Percentiles rank a stretch among this genome's conserved stretches.
These are phyloP conservation scores for Branchipolynoe longqiensis DNA, from an alignment of 2,888 invertebrate species.

Conservation along the genomic window DNA sequence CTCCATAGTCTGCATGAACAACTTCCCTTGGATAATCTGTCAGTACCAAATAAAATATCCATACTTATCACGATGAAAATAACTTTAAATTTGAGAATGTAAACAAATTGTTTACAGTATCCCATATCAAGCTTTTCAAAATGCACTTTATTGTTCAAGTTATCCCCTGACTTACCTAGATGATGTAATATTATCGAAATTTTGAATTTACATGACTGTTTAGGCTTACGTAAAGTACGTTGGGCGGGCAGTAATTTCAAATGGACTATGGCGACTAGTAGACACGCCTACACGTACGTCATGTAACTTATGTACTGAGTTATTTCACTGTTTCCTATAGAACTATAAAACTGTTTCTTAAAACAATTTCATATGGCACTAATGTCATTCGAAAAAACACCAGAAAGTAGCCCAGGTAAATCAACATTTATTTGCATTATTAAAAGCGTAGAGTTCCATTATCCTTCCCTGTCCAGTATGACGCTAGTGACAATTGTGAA, in stretches of 20 bases:
- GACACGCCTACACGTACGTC: neutral
- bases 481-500: too few species aligned
- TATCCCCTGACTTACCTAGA: neutral
- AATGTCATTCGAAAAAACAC: too few species aligned
- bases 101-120: neutral
- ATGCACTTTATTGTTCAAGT: neutral
- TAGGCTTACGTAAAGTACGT: neutral
- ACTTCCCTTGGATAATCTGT: conserved; percentile 62
- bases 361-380: too few species aligned
- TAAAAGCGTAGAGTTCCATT: too few species aligned
- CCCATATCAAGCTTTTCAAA: neutral
- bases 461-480: too few species aligned
- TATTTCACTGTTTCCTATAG: too few species aligned
- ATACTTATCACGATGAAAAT: neutral
- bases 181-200: neutral
- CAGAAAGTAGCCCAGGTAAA: too few species aligned
- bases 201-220: neutral
- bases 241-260: neutral
- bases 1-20: conserved; percentile 62
- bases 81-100: neutral
- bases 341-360: too few species aligned
- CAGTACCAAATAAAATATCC: neutral
- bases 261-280: neutral
- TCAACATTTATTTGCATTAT: too few species aligned
- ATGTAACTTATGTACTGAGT: too few species aligned